These are phyloP conservation scores for Syngnathus scovelli DNA, from an alignment of 2,113 vertebrate genomes.

Conservation along the genomic window DNA sequence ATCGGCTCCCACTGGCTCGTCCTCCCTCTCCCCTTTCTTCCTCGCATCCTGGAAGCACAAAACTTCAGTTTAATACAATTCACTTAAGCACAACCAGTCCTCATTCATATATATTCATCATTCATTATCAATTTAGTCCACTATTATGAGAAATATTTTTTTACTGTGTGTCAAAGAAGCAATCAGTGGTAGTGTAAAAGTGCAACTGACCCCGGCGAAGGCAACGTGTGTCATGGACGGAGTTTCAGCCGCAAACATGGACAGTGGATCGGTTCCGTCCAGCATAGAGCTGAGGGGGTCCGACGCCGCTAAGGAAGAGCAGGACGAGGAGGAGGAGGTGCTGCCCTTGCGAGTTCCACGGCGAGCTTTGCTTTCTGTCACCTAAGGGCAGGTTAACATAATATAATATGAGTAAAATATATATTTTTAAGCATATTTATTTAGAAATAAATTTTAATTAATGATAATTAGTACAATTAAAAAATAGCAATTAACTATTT, in stretches of 20 bases:
- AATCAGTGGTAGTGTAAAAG: neutral
- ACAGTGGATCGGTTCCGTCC: slow-evolving; percentile 91
- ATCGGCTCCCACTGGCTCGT: slow-evolving; percentile 74
- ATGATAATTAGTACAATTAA: too few relatives aligned
- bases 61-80: neutral
- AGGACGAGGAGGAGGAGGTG: slow-evolving; percentile 89
- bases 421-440: too few relatives aligned
- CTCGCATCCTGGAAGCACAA: slow-evolving; percentile 75
- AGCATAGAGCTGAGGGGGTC: slow-evolving; percentile 90
- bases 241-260: slow-evolving; percentile 85
- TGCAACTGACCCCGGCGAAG: slow-evolving; percentile 56
- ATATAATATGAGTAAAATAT: too few relatives aligned
- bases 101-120: neutral
- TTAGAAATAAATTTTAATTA: too few relatives aligned
- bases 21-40: slow-evolving; percentile 79
- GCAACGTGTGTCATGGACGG: slow-evolving; percentile 48
- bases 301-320: slow-evolving; percentile 76
- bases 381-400: slow-evolving; percentile 60
- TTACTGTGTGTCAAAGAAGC: neutral
- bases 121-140: neutral
- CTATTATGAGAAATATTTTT: neutral
- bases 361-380: slow-evolving; percentile 86
- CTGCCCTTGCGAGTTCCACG: slow-evolving; percentile 86
- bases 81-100: neutral
- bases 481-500: too few relatives aligned